phyloP scores from a whole-genome alignment of 2,113 vertebrate species.

The Perca flavescens region DNA sequence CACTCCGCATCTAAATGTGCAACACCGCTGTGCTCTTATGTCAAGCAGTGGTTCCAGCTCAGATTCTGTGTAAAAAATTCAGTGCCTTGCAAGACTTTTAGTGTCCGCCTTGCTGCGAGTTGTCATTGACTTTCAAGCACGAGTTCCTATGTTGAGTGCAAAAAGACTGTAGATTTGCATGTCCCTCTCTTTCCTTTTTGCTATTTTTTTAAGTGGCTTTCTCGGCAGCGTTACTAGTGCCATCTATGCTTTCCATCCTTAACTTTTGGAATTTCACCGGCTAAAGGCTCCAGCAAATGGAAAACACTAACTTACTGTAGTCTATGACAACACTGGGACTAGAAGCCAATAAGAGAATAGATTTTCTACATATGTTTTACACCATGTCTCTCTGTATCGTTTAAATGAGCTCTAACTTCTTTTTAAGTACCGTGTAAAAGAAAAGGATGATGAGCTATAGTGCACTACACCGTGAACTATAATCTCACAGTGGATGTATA shows the following conservation, averaged over 20 bases:
- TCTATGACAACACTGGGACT: background rate
- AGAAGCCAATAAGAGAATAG: background rate
- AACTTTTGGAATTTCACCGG: background rate
- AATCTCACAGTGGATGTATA: background rate
- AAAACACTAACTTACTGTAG: slow-evolving; percentile 2
- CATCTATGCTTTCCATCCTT: background rate
- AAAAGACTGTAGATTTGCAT: background rate
- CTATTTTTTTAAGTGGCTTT: background rate
- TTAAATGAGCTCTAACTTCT: background rate
- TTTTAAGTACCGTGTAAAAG: background rate
- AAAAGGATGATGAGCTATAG: background rate
- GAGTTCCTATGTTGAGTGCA: background rate
- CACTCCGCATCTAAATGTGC: background rate
- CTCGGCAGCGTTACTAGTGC: background rate
- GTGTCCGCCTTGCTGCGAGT: background rate
- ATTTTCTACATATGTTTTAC: background rate
- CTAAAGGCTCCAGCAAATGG: slow-evolving; percentile 7
- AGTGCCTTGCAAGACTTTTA: slow-evolving; percentile 32
- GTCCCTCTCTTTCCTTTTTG: background rate
- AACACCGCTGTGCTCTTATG: slow-evolving; percentile 11
- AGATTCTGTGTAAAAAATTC: slow-evolving; percentile 59
- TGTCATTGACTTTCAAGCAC: background rate
- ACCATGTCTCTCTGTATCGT: background rate
- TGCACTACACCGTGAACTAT: background rate
- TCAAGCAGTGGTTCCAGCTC: slow-evolving; percentile 15